These are phyloP conservation scores for Acrossocheilus fasciatus DNA, from an alignment of 2,797 vertebrate species.

Conservation along the genomic window DNA sequence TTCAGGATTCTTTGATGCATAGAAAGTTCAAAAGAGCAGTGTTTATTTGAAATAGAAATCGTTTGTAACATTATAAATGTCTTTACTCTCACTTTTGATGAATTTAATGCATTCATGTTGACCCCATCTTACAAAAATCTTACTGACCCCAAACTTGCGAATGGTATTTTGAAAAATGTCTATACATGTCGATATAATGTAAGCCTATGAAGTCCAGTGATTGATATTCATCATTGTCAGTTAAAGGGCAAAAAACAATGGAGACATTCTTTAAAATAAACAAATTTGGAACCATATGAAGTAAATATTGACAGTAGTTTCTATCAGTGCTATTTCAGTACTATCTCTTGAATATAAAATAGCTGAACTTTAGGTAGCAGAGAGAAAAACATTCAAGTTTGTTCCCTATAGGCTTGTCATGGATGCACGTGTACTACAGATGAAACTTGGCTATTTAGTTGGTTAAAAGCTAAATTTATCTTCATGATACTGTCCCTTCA, in stretches of 20 bases:
- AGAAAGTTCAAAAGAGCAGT: too few species aligned
- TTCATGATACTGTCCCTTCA: slow-evolving; percentile 45
- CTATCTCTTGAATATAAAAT: neutral
- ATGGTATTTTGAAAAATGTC: too few species aligned
- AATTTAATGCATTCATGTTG: too few species aligned
- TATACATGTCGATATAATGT: too few species aligned
- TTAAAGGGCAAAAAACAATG: neutral
- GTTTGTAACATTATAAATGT: too few species aligned
- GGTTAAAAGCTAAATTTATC: slow-evolving; percentile 38
- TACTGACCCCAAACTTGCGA: too few species aligned
- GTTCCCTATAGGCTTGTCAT: neutral
- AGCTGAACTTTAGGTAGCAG: neutral
- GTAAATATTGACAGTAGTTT: neutral
- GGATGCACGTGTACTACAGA: slow-evolving; percentile 3
- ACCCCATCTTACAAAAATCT: too few species aligned
- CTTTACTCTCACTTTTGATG: too few species aligned
- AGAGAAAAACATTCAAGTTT: neutral
- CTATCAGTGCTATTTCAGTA: neutral
- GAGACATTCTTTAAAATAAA: neutral
- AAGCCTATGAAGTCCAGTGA: neutral
- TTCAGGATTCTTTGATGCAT: too few species aligned
- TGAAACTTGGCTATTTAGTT: slow-evolving; percentile 26
- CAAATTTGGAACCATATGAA: neutral
- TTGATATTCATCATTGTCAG: neutral
- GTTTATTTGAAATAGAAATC: too few species aligned